Conservation (phyloP, 37 sponge, comb jelly and placozoan species). For the Crambe crambe region DNA sequence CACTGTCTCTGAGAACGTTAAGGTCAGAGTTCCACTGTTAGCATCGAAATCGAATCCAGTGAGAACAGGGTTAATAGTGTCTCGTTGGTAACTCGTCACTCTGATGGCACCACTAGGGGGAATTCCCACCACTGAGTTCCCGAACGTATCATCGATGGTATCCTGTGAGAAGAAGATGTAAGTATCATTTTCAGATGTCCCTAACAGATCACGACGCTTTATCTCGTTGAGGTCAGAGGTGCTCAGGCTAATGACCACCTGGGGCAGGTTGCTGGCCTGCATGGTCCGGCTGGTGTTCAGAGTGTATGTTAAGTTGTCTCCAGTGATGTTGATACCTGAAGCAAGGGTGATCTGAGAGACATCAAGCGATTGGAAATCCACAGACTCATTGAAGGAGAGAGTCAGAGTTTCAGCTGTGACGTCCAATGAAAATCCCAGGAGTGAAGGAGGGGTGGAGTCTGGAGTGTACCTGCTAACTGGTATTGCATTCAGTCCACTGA, state of each 20-base stretch:
- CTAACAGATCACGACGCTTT: conserved; percentile 55
- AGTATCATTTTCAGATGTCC: conserved; percentile 53
- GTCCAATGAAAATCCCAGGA: conserved; percentile 59
- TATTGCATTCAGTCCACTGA: conserved; percentile 43
- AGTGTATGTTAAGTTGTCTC: conserved; percentile 23
- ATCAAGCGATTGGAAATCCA: conserved; percentile 50
- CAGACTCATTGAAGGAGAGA: conserved; percentile 81
- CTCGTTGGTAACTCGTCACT: conserved; percentile 19
- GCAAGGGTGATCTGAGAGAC: conserved; percentile 55
- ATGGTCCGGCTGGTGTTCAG: conserved; percentile 31
- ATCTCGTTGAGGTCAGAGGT: conserved; percentile 72
- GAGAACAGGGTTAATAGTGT: conserved; percentile 47
- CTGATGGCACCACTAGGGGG: conserved; percentile 5
- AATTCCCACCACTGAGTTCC: conserved; percentile 50
- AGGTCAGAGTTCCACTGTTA: conserved; percentile 71
- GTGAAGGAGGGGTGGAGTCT: conserved; percentile 66
- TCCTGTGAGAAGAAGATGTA: conserved; percentile 41
- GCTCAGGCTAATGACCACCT: conserved; percentile 37
- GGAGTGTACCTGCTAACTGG: conserved; percentile 46
- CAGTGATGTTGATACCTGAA: conserved; percentile 22
- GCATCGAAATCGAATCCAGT: conserved; percentile 71
- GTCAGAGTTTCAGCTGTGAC: conserved; percentile 63
- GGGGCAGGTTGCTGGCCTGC: conserved; percentile 10
- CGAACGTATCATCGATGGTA: conserved; percentile 70
- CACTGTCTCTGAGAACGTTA: conserved; percentile 80